These are phyloP conservation scores for Heptranchias perlo DNA, from an alignment of 2,113 vertebrate species.

Conservation along the genomic window DNA sequence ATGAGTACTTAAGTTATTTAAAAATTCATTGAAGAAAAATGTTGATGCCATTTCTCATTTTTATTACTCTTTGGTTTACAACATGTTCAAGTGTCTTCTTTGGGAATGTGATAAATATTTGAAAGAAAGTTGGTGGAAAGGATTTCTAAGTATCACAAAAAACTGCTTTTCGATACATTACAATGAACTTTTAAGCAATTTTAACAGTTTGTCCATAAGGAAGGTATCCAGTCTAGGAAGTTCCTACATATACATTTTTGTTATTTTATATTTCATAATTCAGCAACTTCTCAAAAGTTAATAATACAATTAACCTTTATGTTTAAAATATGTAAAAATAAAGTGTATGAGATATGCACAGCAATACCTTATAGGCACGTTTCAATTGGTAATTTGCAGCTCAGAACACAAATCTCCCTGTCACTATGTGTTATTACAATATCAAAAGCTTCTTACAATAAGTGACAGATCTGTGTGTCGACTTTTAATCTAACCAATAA, in stretches of 20 bases:
- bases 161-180: too few relatives aligned
- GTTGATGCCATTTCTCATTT: not conserved
- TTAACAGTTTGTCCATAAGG: too few relatives aligned
- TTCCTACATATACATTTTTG: too few relatives aligned
- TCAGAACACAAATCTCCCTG: not conserved
- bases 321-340: not conserved
- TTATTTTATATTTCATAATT: not conserved
- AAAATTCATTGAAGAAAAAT: not conserved
- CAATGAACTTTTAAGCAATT: too few relatives aligned
- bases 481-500: conserved; percentile 28
- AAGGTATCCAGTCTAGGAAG: too few relatives aligned
- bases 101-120: not conserved
- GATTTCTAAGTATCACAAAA: not conserved
- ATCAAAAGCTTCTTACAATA: not conserved
- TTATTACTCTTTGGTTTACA: not conserved
- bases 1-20: not conserved
- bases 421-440: not conserved
- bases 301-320: not conserved
- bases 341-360: not conserved
- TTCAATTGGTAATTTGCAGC: not conserved
- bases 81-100: not conserved
- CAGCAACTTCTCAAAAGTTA: not conserved
- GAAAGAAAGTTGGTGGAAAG: not conserved
- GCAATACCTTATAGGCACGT: not conserved
- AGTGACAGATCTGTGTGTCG: not conserved